These are phyloP conservation scores for Centruroides sculpturatus DNA, from an alignment of 1,140 invertebrate species.

Conservation along the genomic window DNA sequence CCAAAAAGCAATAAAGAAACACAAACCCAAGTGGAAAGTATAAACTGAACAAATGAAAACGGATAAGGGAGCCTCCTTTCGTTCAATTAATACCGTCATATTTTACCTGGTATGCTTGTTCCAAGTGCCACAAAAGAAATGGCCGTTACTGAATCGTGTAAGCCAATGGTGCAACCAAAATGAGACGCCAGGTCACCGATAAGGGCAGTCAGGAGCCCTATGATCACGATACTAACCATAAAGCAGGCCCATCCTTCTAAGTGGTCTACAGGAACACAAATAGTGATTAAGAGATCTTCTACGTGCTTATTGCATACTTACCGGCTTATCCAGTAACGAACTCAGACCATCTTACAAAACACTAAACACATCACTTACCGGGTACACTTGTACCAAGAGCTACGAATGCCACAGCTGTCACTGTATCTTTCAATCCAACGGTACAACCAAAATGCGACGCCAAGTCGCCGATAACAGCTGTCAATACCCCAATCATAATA, in stretches of 20 bases:
- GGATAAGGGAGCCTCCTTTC: too few relatives aligned
- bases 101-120: constrained; percentile 51
- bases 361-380: constrained; percentile 40
- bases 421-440: constrained; percentile 86
- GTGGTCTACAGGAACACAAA: not conserved
- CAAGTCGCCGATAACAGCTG: constrained; percentile 88
- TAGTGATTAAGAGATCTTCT: too few relatives aligned
- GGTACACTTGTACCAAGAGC: constrained; percentile 94
- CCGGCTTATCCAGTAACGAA: too few relatives aligned
- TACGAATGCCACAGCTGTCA: constrained; percentile 93
- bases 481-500: constrained; percentile 78
- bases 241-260: constrained; percentile 84
- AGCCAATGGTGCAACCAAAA: constrained; percentile 88
- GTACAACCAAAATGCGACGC: constrained; percentile 95
- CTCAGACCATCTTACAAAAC: too few relatives aligned
- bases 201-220: constrained; percentile 83
- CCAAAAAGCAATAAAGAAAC: too few relatives aligned
- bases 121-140: constrained; percentile 90
- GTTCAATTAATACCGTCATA: not conserved
- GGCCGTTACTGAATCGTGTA: constrained; percentile 89
- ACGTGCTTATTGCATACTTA: too few relatives aligned
- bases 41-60: too few relatives aligned
- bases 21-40: too few relatives aligned
- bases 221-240: constrained; percentile 75
- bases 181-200: constrained; percentile 91